Evolutionary conservation across 37 sponge, comb jelly and placozoan genomes (phyloP), one percentile per base, ranked within the genome.

Genomic region (Ianthella basta): DNA sequence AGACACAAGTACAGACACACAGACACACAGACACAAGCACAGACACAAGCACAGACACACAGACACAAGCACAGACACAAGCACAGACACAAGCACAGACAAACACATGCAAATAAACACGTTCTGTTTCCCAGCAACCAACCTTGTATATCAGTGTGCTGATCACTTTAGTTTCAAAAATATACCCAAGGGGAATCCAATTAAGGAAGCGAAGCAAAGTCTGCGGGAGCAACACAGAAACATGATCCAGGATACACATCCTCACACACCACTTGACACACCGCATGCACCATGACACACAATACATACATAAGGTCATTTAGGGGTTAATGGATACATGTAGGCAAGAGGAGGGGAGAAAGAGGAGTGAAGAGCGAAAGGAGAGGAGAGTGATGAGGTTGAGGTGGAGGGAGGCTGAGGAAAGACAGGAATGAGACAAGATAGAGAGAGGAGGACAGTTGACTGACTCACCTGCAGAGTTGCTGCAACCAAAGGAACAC

Each of bases 151-250:
- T 91, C 20, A 99, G 89, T 24, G 97, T 95, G 38, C 89, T 88
- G 80, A 99, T 88, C 60, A 99, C 88, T 66, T 99, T 99, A n/a
- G 99, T 99, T 86, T 97, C 97, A 88, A 99, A 99, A 37, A 99
- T 93, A 83, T 99, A 99, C 24, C 99, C 99, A 15, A 99, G 91
- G 15, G 99, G 99, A 40, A 97, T 97, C 99, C 99, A 99, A 78
- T 89, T 97, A 38, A 99, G 91, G 80, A 97, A 99, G 24, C 85
- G 83, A 4, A 95, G 88, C 63, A 97, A 84, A 18, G 98, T 97
- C 81, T 90, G 65, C n/a, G 32, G 12, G 13, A 24, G 4, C 82
- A 20, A 79, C 3, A 40, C 2, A 79, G 29, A 30, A 19, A 79
- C 27, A 41, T 54, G 15, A 16, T 2, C 27, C 24, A 37, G 13